Evolutionary conservation across 2,888 invertebrate species (phyloP).

Genomic region (Alloscopus bannaensis): DNA sequence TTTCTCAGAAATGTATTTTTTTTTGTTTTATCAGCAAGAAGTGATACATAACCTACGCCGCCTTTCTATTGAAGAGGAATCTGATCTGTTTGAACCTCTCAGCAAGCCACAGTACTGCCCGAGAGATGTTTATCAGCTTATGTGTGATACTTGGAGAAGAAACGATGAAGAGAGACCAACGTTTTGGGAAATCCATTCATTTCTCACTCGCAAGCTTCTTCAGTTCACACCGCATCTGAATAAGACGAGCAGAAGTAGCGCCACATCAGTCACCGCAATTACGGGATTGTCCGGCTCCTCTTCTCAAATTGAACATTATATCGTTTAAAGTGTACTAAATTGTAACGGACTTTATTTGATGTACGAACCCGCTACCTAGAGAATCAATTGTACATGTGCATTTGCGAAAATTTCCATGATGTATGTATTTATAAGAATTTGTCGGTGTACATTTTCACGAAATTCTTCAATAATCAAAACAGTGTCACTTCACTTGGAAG

Average conservation of each 20-base stretch:
- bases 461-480: neutral
- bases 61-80: constrained; percentile 80
- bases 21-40: no score
- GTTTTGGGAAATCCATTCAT: constrained; percentile 91
- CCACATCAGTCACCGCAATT: constrained; percentile 29
- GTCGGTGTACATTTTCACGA: no score
- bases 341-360: no score
- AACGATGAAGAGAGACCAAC: constrained; percentile 87
- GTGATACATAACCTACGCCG: constrained; percentile 83
- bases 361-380: no score
- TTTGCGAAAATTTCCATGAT: no score
- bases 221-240: constrained; percentile 67
- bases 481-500: constrained; percentile 26
- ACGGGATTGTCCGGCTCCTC: constrained; percentile 50
- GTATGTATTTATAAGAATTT: no score
- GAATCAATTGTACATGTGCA: no score
- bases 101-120: constrained; percentile 81
- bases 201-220: constrained; percentile 84
- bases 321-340: constrained; percentile 58
- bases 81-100: constrained; percentile 76
- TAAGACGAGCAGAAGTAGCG: constrained; percentile 32
- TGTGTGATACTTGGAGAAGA: constrained; percentile 94
- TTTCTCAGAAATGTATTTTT: no score
- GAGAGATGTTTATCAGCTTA: constrained; percentile 91
- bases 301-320: constrained; percentile 62